A percentile compares a stretch with the other conserved stretches of the same genome.
Conservation (phyloP, 2,113 vertebrate species). For the Oryzias woworae region DNA sequence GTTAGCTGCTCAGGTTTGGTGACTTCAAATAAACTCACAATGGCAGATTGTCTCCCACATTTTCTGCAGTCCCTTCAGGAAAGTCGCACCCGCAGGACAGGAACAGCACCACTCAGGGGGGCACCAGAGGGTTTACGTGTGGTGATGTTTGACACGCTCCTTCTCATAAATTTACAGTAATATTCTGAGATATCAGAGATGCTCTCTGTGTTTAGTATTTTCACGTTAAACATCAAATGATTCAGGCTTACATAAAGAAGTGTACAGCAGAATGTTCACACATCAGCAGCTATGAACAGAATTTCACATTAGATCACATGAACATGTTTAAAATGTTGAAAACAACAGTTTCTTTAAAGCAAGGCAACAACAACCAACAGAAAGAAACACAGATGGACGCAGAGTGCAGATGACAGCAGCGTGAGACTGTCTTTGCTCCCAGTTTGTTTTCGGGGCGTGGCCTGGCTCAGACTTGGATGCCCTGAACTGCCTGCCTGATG, state of each 20-base stretch:
- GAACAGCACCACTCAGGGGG: conserved; percentile 46
- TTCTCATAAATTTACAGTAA: conserved; percentile 52
- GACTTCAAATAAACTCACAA: conserved; percentile 59
- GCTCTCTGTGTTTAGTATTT: not conserved
- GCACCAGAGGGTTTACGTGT: conserved; percentile 90
- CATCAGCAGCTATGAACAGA: conserved; percentile 96
- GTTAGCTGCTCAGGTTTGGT: conserved; percentile 58
- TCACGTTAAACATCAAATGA: conserved; percentile 82
- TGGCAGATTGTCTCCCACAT: conserved; percentile 77
- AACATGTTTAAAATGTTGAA: conserved; percentile 98
- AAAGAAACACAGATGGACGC: conserved; percentile 57
- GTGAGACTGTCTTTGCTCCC: conserved; percentile 80
- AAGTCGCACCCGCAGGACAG: conserved; percentile 43
- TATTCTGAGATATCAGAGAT: conserved; percentile 67
- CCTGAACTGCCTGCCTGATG: conserved; percentile 99
- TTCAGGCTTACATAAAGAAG: conserved; percentile 89
- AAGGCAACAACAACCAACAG: conserved; percentile 82
- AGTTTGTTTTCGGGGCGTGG: conserved; percentile 22
- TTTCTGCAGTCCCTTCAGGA: conserved; percentile 49
- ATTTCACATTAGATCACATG: conserved; percentile 97
- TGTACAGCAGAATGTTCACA: conserved; percentile 93
- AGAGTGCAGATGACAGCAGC: conserved; percentile 82
- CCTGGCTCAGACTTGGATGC: conserved; percentile 86
- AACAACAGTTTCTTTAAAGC: conserved; percentile 90
- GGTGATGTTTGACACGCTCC: conserved; percentile 86